Evolutionary conservation across 2,113 vertebrate species (phyloP).

Genomic region (Mastomys natalensis): DNA sequence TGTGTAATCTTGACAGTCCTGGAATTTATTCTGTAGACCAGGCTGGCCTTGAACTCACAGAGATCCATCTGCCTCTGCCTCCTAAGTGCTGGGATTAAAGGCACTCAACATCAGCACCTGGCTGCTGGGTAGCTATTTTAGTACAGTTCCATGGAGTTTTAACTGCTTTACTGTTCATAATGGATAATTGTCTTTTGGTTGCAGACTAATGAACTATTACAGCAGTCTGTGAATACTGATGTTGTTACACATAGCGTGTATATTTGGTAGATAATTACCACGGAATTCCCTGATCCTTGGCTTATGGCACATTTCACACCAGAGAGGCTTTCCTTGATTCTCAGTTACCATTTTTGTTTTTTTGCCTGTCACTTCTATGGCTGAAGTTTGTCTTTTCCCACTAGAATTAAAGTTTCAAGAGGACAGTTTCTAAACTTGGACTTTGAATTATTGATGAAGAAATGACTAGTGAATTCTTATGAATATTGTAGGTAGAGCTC

Average conservation of each 20-base stretch:
- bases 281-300: neutral
- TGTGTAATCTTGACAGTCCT: no score
- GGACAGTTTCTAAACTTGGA: neutral
- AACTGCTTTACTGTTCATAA: neutral
- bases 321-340: neutral
- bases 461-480: neutral
- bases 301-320: constrained; percentile 10
- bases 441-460: constrained; percentile 7
- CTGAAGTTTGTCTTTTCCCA: neutral
- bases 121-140: neutral
- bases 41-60: no score
- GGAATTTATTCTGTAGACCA: no score
- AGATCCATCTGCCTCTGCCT: no score
- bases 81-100: no score
- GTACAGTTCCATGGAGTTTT: neutral
- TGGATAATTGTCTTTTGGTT: neutral
- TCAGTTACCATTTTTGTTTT: neutral
- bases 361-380: neutral
- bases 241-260: constrained; percentile 2
- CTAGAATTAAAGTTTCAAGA: constrained; percentile 23
- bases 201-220: constrained; percentile 12
- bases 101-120: no score
- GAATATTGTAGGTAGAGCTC: neutral
- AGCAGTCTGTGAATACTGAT: constrained; percentile 2
- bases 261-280: neutral